Evolutionary conservation across 2,113 vertebrate genomes (phyloP).

Genomic region (Sclerurus mexicanus): DNA sequence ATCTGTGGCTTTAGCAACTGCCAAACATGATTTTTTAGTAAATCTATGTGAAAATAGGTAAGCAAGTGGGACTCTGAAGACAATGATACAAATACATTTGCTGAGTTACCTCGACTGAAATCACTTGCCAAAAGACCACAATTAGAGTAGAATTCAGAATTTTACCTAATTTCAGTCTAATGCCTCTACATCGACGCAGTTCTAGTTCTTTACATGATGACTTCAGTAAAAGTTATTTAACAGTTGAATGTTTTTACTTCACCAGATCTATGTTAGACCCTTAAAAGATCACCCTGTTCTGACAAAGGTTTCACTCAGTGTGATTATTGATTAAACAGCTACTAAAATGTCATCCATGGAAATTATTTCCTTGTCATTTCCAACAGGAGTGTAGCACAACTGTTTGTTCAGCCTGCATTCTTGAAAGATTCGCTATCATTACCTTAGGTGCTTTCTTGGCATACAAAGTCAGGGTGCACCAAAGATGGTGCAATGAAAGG

Average conservation of each 20-base stretch:
- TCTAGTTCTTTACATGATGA: background rate
- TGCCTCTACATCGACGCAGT: background rate
- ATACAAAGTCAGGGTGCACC: background rate
- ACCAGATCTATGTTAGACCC: background rate
- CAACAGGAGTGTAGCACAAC: background rate
- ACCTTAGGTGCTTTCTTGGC: background rate
- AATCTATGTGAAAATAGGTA: background rate
- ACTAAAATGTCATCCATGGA: background rate
- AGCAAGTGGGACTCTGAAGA: background rate
- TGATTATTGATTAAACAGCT: background rate
- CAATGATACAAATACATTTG: background rate
- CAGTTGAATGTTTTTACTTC: background rate
- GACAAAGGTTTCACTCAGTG: background rate
- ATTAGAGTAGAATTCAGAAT: background rate
- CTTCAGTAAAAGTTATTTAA: background rate
- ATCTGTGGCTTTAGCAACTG: background rate
- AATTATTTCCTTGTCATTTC: background rate
- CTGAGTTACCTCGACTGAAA: background rate
- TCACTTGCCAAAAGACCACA: background rate
- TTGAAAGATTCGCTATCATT: background rate
- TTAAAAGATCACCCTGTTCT: background rate
- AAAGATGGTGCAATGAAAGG: background rate
- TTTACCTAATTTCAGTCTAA: background rate
- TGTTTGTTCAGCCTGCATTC: background rate
- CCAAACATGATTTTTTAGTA: background rate